phyloP scores from a whole-genome alignment of 2,797 vertebrate species.

The Diplodus puntazzo region DNA sequence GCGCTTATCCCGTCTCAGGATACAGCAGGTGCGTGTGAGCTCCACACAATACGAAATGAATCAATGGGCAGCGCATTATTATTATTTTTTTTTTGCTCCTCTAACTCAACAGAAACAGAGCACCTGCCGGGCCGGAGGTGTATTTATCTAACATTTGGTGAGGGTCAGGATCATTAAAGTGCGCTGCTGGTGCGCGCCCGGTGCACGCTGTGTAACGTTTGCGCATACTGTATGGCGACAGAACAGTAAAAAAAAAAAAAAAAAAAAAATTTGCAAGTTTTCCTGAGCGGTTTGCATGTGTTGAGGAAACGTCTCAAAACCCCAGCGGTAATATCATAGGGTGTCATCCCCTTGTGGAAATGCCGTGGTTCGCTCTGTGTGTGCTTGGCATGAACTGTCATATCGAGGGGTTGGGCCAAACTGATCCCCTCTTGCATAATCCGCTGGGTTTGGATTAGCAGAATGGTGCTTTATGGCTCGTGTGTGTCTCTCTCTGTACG shows the following conservation, averaged over 20 bases:
- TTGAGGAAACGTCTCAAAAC: neutral
- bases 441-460: conserved; percentile 80
- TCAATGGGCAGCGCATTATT: conserved; percentile 14
- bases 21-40: conserved; percentile 55
- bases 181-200: conserved; percentile 2
- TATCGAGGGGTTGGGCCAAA: conserved; percentile 75
- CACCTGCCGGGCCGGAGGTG: neutral
- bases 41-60: conserved; percentile 15
- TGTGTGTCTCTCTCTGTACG: conserved; percentile 30
- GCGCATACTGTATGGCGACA: conserved; percentile 46
- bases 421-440: conserved; percentile 86
- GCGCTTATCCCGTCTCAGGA: conserved; percentile 58
- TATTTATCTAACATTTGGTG: neutral
- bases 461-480: conserved; percentile 62
- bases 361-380: conserved; percentile 47
- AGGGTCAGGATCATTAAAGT: neutral
- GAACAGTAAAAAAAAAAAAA: neutral
- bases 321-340: neutral
- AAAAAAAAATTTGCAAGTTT: conserved; percentile 20
- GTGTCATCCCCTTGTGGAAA: neutral
- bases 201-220: conserved; percentile 23
- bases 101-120: neutral
- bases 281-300: neutral
- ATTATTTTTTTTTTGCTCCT: neutral
- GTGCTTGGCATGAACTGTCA: conserved; percentile 75